Percentiles rank a stretch among this genome's conserved stretches.
Conservation (phyloP, 2,888 invertebrate genomes). For the Tupiocoris notatus region DNA sequence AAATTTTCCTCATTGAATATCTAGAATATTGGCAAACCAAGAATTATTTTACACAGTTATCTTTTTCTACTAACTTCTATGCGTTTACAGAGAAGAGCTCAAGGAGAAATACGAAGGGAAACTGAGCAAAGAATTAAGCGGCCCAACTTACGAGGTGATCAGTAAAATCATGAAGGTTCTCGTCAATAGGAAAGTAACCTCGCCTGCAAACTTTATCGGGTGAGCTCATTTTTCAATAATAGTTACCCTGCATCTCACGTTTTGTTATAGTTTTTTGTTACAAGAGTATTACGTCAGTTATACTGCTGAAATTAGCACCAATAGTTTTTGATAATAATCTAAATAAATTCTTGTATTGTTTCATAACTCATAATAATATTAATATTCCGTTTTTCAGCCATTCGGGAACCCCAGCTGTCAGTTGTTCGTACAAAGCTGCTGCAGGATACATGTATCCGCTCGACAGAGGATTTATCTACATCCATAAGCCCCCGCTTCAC, state of each 20-base stretch:
- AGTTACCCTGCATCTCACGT: too few species aligned
- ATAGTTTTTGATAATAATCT: too few species aligned
- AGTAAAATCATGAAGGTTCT: conserved; percentile 96
- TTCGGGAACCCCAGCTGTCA: conserved; percentile 83
- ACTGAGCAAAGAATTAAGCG: conserved; percentile 82
- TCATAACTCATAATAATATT: too few species aligned
- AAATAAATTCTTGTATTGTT: too few species aligned
- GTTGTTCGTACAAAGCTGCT: conserved; percentile 96
- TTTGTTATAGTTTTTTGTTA: neutral
- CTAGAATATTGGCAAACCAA: too few species aligned
- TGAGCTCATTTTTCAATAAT: conserved; percentile 55
- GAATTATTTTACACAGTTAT: too few species aligned
- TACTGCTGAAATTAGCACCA: neutral
- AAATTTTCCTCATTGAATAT: too few species aligned
- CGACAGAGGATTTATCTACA: conserved; percentile 96
- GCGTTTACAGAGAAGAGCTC: conserved; percentile 71
- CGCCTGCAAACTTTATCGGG: conserved; percentile 91
- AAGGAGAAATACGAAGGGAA: conserved; percentile 92
- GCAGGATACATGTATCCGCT: conserved; percentile 96
- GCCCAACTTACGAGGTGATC: conserved; percentile 92
- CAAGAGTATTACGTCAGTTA: too few species aligned
- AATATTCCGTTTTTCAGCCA: conserved; percentile 62
- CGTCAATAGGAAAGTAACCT: conserved; percentile 90
- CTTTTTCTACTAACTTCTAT: neutral
- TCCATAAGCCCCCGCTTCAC: conserved; percentile 97